Evolutionary conservation across 2,113 vertebrate species (phyloP).

Genomic region (Nettapus auritus): DNA sequence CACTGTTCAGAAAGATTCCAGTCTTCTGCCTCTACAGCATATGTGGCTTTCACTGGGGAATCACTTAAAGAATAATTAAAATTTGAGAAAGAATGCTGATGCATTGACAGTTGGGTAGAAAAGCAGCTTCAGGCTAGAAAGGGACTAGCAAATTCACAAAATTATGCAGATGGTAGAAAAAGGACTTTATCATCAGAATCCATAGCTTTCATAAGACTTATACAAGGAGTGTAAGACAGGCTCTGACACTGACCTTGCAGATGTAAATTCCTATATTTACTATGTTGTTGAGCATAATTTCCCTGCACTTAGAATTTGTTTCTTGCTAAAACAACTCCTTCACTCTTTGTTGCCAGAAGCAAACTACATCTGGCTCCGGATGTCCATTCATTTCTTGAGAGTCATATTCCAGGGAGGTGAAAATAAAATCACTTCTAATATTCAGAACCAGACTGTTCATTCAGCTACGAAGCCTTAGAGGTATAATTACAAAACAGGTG

Average conservation of each 20-base stretch:
- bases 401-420: not conserved
- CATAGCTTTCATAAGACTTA: not conserved
- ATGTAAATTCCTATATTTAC: not conserved
- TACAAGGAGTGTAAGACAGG: not conserved
- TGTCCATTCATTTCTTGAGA: not conserved
- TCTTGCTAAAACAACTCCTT: not conserved
- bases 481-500: constrained; percentile 51
- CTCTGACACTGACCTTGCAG: not conserved
- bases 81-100: not conserved
- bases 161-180: not conserved
- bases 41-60: not conserved
- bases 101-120: not conserved
- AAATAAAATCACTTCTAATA: constrained; percentile 13
- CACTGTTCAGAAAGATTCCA: not conserved
- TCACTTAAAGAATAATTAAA: not conserved
- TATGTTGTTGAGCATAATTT: not conserved
- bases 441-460: constrained; percentile 28
- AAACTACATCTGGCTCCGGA: not conserved
- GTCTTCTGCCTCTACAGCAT: not conserved
- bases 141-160: not conserved
- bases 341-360: not conserved
- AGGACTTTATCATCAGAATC: not conserved
- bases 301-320: not conserved
- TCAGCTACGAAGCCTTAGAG: constrained; percentile 15
- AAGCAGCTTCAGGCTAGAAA: not conserved